Percentiles rank a stretch among this genome's conserved stretches.
phyloP scores from a whole-genome alignment of 92 coral and sea anemone genomes.

The Epizoanthus fatuus region DNA sequence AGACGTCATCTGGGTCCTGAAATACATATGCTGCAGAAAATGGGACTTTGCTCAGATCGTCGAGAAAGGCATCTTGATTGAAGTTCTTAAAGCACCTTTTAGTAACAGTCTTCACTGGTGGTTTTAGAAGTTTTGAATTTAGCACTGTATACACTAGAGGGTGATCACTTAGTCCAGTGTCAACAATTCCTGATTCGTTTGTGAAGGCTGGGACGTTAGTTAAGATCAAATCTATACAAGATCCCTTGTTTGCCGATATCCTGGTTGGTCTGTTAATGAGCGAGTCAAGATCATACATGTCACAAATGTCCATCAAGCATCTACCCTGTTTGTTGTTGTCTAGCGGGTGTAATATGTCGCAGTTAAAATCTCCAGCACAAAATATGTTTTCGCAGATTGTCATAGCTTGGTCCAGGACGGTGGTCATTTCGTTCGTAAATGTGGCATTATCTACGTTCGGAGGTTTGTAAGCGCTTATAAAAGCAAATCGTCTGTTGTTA shows the following conservation, averaged over 20 bases:
- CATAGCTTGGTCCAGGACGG: constrained; percentile 46
- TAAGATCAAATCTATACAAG: constrained; percentile 36
- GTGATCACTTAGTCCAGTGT: constrained; percentile 54
- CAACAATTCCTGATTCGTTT: constrained; percentile 33
- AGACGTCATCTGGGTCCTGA: no score
- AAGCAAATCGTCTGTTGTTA: constrained; percentile 35
- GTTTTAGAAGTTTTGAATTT: constrained; percentile 50
- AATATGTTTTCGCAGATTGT: constrained; percentile 7
- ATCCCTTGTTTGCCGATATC: constrained; percentile 29
- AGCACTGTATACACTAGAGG: constrained; percentile 45
- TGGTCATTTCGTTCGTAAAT: constrained; percentile 45
- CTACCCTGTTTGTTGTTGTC: constrained; percentile 45
- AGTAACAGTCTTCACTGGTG: constrained; percentile 22
- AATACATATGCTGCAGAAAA: constrained; percentile 42
- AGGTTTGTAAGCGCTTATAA: constrained; percentile 55
- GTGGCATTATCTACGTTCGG: constrained; percentile 43
- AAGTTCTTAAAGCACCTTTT: constrained; percentile 51
- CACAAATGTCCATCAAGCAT: constrained; percentile 49
- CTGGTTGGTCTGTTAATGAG: constrained; percentile 35
- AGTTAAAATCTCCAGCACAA: constrained; percentile 25
- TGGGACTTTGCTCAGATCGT: constrained; percentile 48
- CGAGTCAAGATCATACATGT: constrained; percentile 47
- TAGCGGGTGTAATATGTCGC: constrained; percentile 31
- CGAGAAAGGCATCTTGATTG: constrained; percentile 47
- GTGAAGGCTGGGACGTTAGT: constrained; percentile 54